Base-by-base conservation (phyloP, 2,888 invertebrate genomes). In the Drosophila siamana region DNA sequence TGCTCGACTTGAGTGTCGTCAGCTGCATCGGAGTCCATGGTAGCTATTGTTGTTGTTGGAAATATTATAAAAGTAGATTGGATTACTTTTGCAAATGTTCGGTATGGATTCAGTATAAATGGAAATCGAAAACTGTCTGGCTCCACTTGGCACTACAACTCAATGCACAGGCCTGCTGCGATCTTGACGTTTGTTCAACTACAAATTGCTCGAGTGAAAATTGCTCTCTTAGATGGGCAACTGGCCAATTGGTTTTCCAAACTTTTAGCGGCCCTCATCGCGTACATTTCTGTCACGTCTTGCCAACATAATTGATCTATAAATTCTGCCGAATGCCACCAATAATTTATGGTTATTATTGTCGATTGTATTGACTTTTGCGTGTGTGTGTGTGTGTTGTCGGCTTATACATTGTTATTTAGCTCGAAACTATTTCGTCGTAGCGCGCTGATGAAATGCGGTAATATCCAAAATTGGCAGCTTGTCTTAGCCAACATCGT, bases 261-360 rank as follows among this genome's bases (percentile, higher is more conserved):
- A n/a, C n/a, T n/a, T n/a, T n/a, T n/a, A n/a, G n/a, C n/a, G n/a
- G n/a, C n/a, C n/a, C n/a, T n/a, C n/a, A n/a, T n/a, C n/a, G n/a
- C n/a, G n/a, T n/a, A n/a, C n/a, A n/a, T n/a, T n/a, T n/a, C n/a
- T n/a, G n/a, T n/a, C n/a, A n/a, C n/a, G n/a, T n/a, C n/a, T n/a
- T n/a, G n/a, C n/a, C n/a, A n/a, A n/a, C n/a, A n/a, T n/a, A 65
- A 22, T 50, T 38, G 67, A 67, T 52, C 54, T 54, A 60, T 69
- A 61, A 75, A 70, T 75, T 75, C 76, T 54, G 70, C 8, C 44
- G 24, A 38, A 65, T 51, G 61, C 38, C 38, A 47, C 69, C 41
- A 48, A 62, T 74, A 86, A 75, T 81, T 87, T 85, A 87, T 84
- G 26, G 65, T 68, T 72, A 69, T 79, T 79, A 69, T 73, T 78